Conservation (phyloP, 2,888 invertebrate species). For the Graphium colonna region DNA sequence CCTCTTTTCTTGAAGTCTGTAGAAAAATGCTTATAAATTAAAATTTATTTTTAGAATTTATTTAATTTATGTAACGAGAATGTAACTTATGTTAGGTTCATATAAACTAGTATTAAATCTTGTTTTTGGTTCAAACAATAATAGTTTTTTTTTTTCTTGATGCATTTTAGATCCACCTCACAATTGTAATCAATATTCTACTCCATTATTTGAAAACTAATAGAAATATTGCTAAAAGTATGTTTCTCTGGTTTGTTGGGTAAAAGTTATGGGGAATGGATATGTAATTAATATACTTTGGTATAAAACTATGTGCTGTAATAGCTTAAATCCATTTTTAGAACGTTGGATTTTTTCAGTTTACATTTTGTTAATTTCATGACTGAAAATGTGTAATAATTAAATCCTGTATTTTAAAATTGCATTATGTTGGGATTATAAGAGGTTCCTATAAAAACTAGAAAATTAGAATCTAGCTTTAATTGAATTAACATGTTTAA, state of each 20-base stretch:
- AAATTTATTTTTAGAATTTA: too few species aligned
- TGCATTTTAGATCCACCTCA: conserved; percentile 7
- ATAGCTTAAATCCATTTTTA: neutral
- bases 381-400: neutral
- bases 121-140: conserved; percentile 18
- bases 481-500: neutral
- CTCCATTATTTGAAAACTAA: conserved; percentile 9
- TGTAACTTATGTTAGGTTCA: too few species aligned
- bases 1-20: too few species aligned
- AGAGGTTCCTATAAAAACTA: neutral
- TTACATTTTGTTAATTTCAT: neutral
- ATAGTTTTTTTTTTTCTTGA: conserved; percentile 4
- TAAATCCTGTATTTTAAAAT: too few species aligned
- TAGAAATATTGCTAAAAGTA: neutral
- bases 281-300: neutral
- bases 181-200: conserved; percentile 19
- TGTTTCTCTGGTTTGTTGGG: neutral
- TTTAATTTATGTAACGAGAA: too few species aligned
- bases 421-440: neutral
- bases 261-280: neutral
- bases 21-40: too few species aligned
- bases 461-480: neutral
- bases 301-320: neutral
- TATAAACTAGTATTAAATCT: neutral
- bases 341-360: neutral